phyloP scores from a whole-genome alignment of 2,888 invertebrate species.

The Choristoneura rosaceana region DNA sequence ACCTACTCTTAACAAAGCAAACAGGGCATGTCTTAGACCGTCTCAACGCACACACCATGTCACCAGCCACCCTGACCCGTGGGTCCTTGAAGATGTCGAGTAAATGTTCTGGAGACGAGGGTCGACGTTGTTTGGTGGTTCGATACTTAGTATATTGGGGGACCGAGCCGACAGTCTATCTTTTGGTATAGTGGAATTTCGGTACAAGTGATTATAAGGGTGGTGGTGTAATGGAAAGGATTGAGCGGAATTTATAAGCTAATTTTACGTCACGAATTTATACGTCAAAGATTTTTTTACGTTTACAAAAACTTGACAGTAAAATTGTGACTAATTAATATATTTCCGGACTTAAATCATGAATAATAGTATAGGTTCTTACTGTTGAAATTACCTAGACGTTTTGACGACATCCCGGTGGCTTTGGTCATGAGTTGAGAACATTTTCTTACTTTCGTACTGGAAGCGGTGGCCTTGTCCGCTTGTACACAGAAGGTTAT shows the following conservation, averaged over 20 bases:
- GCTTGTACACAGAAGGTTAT: too few relatives aligned
- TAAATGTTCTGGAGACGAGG: background rate
- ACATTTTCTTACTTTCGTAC: too few relatives aligned
- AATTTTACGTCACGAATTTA: too few relatives aligned
- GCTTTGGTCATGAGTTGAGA: too few relatives aligned
- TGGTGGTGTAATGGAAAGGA: background rate
- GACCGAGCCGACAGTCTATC: slow-evolving; percentile 46
- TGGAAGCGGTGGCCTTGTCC: too few relatives aligned
- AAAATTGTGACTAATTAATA: too few relatives aligned
- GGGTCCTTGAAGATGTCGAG: background rate
- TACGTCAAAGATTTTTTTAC: too few relatives aligned
- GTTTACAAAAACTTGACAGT: too few relatives aligned
- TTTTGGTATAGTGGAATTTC: slow-evolving; percentile 48
- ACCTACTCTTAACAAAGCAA: slow-evolving; percentile 45
- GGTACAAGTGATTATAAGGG: slow-evolving; percentile 46
- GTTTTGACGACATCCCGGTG: too few relatives aligned
- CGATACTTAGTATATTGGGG: slow-evolving; percentile 38
- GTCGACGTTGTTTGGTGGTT: slow-evolving; percentile 28
- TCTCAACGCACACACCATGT: slow-evolving; percentile 40
- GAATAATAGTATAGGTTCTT: too few relatives aligned
- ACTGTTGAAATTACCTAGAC: too few relatives aligned
- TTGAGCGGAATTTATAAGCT: background rate
- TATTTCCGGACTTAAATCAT: too few relatives aligned
- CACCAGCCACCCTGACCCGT: slow-evolving; percentile 12
- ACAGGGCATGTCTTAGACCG: slow-evolving; percentile 37